Evolutionary conservation across 2,888 invertebrate genomes (phyloP).

Genomic region (Aricia artaxerxes): DNA sequence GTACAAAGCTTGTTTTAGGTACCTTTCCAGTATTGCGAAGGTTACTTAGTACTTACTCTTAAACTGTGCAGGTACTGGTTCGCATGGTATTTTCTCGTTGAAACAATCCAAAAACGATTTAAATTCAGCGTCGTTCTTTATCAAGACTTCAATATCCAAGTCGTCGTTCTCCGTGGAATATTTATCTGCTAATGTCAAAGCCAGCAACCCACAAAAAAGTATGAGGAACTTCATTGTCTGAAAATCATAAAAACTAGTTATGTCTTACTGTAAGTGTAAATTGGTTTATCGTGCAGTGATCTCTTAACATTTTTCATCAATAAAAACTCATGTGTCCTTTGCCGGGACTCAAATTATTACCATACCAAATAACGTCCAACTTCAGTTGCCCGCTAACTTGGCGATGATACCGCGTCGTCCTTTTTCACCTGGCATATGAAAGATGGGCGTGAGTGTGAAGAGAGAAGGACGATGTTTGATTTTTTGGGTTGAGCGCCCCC

Average conservation of each 20-base stretch:
- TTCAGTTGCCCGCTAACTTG: too few species aligned
- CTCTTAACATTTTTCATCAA: neutral
- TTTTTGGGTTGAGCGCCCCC: too few species aligned
- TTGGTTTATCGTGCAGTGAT: too few species aligned
- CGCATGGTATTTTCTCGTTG: slow-evolving; percentile 51
- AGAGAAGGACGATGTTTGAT: too few species aligned
- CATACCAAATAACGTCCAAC: too few species aligned
- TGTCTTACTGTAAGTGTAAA: too few species aligned
- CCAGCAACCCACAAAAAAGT: slow-evolving; percentile 47
- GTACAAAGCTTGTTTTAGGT: neutral
- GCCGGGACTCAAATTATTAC: too few species aligned
- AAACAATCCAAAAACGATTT: slow-evolving; percentile 55
- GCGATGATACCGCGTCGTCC: too few species aligned
- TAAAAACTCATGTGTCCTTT: too few species aligned
- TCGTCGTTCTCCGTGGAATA: slow-evolving; percentile 61
- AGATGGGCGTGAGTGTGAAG: too few species aligned
- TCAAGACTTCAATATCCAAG: slow-evolving; percentile 56
- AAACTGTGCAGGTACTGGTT: slow-evolving; percentile 49
- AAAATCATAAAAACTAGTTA: neutral
- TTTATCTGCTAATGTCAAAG: slow-evolving; percentile 49
- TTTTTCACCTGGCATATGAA: too few species aligned
- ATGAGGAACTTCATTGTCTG: slow-evolving; percentile 53
- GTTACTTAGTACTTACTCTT: slow-evolving; percentile 55
- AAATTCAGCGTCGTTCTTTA: slow-evolving; percentile 44
- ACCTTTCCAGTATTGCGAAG: neutral